A percentile compares a stretch with the other conserved stretches of the same genome.
phyloP scores from a whole-genome alignment of 2,113 vertebrate species.

The Morphnarchus princeps region DNA sequence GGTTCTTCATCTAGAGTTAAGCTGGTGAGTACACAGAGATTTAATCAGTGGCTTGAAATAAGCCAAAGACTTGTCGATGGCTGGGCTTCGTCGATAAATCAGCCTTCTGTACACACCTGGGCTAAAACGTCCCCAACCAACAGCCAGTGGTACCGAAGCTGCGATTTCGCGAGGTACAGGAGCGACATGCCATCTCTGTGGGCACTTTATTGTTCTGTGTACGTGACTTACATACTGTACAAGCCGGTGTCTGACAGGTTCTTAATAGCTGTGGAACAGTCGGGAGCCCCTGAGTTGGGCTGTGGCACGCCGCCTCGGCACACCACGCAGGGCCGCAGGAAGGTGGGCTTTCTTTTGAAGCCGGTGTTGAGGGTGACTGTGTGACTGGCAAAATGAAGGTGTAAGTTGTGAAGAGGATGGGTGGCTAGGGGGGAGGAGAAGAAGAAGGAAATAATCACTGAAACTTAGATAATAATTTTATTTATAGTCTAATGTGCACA shows the following conservation, averaged over 20 bases:
- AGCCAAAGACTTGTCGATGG: neutral
- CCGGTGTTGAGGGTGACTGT: neutral
- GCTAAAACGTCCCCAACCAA: neutral
- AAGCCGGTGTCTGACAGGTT: neutral
- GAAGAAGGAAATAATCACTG: neutral
- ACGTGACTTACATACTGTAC: neutral
- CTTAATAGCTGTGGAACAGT: neutral
- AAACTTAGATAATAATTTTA: constrained; percentile 65
- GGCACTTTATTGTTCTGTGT: neutral
- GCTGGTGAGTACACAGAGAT: too few species aligned
- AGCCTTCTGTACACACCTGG: neutral
- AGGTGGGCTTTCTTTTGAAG: neutral
- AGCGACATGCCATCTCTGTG: neutral
- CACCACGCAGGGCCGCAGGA: neutral
- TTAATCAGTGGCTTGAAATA: neutral
- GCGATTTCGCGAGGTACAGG: neutral
- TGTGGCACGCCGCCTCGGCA: neutral
- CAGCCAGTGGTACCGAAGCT: neutral
- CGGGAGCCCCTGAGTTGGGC: neutral
- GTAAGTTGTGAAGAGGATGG: neutral
- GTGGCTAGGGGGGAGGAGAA: neutral
- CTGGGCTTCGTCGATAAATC: neutral
- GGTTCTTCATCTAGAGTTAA: neutral
- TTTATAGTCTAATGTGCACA: constrained; percentile 62
- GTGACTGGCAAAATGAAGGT: neutral